Conservation (phyloP, 2,797 vertebrate genomes). For the Neomorphus geoffroyi region DNA sequence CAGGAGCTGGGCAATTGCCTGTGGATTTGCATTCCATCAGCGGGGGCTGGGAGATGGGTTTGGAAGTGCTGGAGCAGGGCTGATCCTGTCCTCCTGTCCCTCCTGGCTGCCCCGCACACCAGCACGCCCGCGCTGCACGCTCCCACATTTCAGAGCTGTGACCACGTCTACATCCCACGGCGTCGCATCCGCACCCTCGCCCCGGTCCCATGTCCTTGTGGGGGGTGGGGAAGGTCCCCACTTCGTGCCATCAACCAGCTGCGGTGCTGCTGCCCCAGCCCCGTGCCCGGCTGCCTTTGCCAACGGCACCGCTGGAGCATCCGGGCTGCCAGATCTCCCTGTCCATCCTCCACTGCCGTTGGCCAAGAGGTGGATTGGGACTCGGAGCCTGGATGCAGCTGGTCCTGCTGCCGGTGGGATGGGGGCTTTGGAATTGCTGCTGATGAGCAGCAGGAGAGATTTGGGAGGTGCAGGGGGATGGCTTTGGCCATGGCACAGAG, state of each 20-base stretch:
- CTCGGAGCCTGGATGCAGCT: background rate
- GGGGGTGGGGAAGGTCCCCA: background rate
- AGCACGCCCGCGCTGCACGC: background rate
- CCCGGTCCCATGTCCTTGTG: background rate
- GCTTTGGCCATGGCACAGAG: accelerated
- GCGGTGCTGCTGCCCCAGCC: background rate
- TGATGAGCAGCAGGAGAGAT: background rate
- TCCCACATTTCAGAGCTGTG: slow-evolving; percentile 39
- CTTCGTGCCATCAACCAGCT: background rate
- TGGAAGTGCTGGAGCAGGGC: background rate
- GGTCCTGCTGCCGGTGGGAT: background rate
- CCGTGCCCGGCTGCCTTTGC: background rate
- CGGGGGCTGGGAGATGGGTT: background rate
- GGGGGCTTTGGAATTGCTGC: background rate
- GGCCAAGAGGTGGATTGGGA: accelerated
- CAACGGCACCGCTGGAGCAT: accelerated
- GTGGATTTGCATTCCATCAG: background rate
- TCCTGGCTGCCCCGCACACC: background rate
- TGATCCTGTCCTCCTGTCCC: background rate
- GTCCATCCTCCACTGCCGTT: accelerated
- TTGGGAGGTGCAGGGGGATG: background rate
- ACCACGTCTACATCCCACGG: slow-evolving; percentile 2
- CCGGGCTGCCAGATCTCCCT: accelerated
- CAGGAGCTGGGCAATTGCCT: background rate
- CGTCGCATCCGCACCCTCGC: background rate